Evolutionary conservation across 92 coral and sea anemone genomes (phyloP).

Genomic region (Porites rus): DNA sequence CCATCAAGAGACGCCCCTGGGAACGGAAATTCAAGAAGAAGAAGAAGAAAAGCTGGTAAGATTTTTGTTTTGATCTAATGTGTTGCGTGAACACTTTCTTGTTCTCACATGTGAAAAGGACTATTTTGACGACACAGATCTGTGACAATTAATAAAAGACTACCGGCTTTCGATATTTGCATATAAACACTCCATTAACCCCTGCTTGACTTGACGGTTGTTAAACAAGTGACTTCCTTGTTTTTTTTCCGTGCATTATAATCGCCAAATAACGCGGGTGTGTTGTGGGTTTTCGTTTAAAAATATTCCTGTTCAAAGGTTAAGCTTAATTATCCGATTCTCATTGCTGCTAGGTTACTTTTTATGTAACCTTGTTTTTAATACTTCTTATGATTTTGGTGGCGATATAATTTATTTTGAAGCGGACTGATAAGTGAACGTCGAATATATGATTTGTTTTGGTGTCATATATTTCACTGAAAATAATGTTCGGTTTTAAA

Average conservation of each 20-base stretch:
- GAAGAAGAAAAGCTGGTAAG: constrained; percentile 54
- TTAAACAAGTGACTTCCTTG: background rate
- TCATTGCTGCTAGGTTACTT: background rate
- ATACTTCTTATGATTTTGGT: no score
- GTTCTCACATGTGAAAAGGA: constrained; percentile 5
- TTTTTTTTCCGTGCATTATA: background rate
- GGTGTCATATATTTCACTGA: no score
- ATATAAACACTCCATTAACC: constrained; percentile 1
- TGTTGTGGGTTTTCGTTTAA: background rate
- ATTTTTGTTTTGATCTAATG: background rate
- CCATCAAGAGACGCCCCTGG: constrained; percentile 46
- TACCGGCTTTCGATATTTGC: constrained; percentile 9
- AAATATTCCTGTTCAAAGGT: background rate
- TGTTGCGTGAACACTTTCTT: constrained; percentile 40
- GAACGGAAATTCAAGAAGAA: constrained; percentile 29
- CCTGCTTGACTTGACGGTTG: background rate
- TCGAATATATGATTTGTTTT: no score
- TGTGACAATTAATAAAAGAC: background rate
- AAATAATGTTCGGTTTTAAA: no score
- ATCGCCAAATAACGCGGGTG: background rate
- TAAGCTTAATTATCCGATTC: background rate
- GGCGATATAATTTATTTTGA: no score
- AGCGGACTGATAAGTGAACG: no score
- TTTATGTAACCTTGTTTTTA: no score
- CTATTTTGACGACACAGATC: background rate